Base-by-base conservation (phyloP, 2,113 vertebrate species). In the Cygnus atratus region DNA sequence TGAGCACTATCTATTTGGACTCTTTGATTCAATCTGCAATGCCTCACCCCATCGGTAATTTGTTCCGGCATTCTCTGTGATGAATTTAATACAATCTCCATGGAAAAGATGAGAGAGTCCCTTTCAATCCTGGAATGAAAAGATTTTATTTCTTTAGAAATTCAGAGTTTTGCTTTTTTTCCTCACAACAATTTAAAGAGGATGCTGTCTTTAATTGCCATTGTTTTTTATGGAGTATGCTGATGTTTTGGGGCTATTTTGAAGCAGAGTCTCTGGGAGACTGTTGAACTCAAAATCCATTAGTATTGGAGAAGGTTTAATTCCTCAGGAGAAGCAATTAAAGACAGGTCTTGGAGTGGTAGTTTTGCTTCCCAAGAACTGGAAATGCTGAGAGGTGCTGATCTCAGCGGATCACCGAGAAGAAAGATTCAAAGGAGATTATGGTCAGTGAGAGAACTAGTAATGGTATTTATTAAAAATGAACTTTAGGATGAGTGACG, bases 1-100 rank as follows among this genome's bases (percentile, higher is more conserved):
- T 77, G 88, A 94, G 79, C 46, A 5, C 83, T 81, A 3, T 90
- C 93, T 86, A 28, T 94, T 88, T 93, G 61, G 92, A 81, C 76
- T 88, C 76, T 76, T 66, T 84, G 68, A 92, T 88, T 93, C 58
- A 84, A 65, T 82, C 73, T 68, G 83, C 68, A 84, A 1, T 88
- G 92, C 83, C 85, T 94, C 57, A 84, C 52, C 68, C 83, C 29
- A 35, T 44, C 9, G 2, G 63, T 90, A 92, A 78, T 94, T 96
- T 95, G 59, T 92, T 80, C 85, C 1, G 4, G 44, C 0, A 0
- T 86, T 88, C 68, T 88, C 39, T 55, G 1, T 85, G 65, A 84
- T 58, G 71, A 84, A 84, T 88, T 15, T 80, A 82, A 67, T 86
- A 46, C 13, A 35, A 5, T 58, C 57, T 72, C 75, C 28, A 5